phyloP scores from a whole-genome alignment of 2,888 invertebrate species.

The Andrena chrysosceles region DNA sequence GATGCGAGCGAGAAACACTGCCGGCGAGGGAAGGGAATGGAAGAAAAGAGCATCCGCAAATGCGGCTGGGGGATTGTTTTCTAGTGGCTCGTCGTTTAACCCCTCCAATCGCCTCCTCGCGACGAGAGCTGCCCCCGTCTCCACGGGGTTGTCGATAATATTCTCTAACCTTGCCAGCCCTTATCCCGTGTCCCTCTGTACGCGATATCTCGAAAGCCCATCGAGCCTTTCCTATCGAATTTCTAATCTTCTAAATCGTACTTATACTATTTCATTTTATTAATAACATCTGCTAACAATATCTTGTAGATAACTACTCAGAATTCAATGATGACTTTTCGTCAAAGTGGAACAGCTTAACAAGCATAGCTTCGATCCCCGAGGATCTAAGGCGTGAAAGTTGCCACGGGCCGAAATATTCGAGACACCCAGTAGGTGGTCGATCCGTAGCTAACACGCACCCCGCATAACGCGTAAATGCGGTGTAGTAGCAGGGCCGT shows the following conservation, averaged over 20 bases:
- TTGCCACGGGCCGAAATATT: conserved; percentile 36
- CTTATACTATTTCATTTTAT: too few species aligned
- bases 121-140: conserved; percentile 53
- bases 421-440: conserved; percentile 77
- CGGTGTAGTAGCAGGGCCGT: conserved; percentile 82
- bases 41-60: conserved; percentile 84
- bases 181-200: conserved; percentile 37
- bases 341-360: too few species aligned
- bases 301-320: too few species aligned
- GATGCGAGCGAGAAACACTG: conserved; percentile 39
- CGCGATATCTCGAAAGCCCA: background rate
- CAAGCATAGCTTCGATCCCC: background rate
- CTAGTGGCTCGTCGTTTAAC: conserved; percentile 84
- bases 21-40: conserved; percentile 59
- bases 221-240: background rate
- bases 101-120: conserved; percentile 74
- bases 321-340: too few species aligned
- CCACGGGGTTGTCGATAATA: conserved; percentile 65
- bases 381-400: background rate
- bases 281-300: too few species aligned
- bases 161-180: conserved; percentile 47
- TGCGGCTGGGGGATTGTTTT: conserved; percentile 79
- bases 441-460: conserved; percentile 74
- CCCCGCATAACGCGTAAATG: conserved; percentile 80
- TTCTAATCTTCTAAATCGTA: too few species aligned